phyloP scores from a whole-genome alignment of 2,113 vertebrate species.

The Rana temporaria region DNA sequence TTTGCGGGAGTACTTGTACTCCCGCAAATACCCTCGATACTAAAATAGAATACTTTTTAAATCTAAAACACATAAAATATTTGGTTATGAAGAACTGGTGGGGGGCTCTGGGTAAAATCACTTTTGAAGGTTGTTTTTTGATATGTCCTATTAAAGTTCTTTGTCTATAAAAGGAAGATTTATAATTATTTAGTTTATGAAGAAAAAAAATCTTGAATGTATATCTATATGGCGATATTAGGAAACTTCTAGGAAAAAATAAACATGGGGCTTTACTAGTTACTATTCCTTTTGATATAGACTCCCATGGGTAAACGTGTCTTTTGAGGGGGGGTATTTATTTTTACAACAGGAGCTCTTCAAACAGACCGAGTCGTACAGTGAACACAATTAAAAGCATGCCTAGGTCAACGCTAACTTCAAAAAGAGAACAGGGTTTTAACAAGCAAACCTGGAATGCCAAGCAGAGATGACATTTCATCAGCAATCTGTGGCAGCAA shows the following conservation, averaged over 20 bases:
- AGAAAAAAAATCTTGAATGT: too few species aligned
- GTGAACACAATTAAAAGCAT: slow-evolving; percentile 42
- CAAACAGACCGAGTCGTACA: slow-evolving; percentile 36
- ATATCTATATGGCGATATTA: too few species aligned
- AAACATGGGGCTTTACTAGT: background rate
- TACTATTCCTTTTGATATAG: background rate
- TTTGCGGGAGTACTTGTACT: too few species aligned
- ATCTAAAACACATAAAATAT: too few species aligned
- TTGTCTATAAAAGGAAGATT: too few species aligned
- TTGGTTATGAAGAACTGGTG: too few species aligned
- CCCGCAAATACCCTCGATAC: too few species aligned
- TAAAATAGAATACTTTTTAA: too few species aligned
- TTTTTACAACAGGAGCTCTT: slow-evolving; percentile 53
- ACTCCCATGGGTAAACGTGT: slow-evolving; percentile 18
- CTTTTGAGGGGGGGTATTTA: slow-evolving; percentile 35
- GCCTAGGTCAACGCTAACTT: slow-evolving; percentile 19
- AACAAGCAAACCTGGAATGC: slow-evolving; percentile 48
- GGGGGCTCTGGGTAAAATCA: too few species aligned
- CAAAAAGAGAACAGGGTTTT: slow-evolving; percentile 31
- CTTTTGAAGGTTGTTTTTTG: too few species aligned
- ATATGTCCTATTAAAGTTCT: too few species aligned
- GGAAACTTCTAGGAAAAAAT: background rate
- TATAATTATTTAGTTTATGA: too few species aligned
- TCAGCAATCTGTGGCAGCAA: background rate
- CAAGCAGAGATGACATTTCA: slow-evolving; percentile 37